phyloP scores from a whole-genome alignment of 2,888 invertebrate species.

The Augiades crinisus region DNA sequence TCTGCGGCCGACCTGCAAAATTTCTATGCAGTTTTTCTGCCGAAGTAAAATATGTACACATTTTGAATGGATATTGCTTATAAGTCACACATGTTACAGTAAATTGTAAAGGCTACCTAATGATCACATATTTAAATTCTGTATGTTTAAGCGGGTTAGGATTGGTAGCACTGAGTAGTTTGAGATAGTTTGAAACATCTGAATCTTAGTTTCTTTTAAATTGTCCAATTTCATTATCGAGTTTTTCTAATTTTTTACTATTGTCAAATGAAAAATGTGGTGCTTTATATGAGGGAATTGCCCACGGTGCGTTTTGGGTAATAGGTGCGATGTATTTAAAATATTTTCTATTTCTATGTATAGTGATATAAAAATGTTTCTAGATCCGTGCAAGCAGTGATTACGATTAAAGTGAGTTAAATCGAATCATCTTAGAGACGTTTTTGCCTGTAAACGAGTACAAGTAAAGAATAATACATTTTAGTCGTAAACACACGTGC shows the following conservation, averaged over 20 bases:
- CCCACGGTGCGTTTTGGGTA: constrained; percentile 39
- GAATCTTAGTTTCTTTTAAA: constrained; percentile 1
- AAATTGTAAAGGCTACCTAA: background rate
- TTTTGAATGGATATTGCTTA: too few species aligned
- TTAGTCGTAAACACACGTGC: too few species aligned
- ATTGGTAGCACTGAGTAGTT: too few species aligned
- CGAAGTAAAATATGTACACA: too few species aligned
- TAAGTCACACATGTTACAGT: background rate
- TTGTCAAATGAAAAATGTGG: constrained; percentile 56
- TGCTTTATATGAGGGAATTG: constrained; percentile 57
- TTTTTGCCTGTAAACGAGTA: too few species aligned
- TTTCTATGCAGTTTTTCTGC: too few species aligned
- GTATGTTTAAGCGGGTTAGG: background rate
- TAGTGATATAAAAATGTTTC: constrained; percentile 29
- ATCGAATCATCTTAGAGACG: too few species aligned
- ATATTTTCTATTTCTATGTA: constrained; percentile 38
- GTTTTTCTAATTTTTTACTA: constrained; percentile 42
- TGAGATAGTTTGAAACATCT: too few species aligned
- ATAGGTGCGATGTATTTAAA: constrained; percentile 62
- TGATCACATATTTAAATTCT: background rate
- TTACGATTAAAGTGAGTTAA: too few species aligned
- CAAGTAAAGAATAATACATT: too few species aligned
- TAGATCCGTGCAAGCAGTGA: constrained; percentile 22
- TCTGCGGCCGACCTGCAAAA: too few species aligned
- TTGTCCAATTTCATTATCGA: constrained; percentile 6